Evolutionary conservation across 2,113 vertebrate genomes (phyloP).

Genomic region (Arothron firmamentum): DNA sequence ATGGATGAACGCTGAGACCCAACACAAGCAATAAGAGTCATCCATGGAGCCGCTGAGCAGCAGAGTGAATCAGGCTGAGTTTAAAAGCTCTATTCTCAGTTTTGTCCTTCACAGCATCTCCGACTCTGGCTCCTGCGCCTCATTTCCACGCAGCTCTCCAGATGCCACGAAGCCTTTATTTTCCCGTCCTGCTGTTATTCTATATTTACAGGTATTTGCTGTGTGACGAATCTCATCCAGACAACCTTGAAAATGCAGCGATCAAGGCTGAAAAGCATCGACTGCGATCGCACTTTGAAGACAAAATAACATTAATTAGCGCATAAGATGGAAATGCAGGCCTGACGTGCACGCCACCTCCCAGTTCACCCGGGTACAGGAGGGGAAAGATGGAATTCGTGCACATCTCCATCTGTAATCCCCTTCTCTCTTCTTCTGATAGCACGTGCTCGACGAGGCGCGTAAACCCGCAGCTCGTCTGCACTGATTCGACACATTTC

Average conservation of each 20-base stretch:
- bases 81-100: conserved; percentile 43
- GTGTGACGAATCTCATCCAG: conserved; percentile 60
- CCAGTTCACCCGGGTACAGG: conserved; percentile 46
- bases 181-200: conserved; percentile 63
- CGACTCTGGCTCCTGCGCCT: conserved; percentile 58
- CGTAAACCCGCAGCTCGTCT: conserved; percentile 60
- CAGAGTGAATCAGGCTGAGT: conserved; percentile 42
- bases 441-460: conserved; percentile 41
- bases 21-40: conserved; percentile 8
- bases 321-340: conserved; percentile 53
- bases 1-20: background rate
- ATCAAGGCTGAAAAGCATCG: conserved; percentile 65
- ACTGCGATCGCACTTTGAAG: conserved; percentile 68
- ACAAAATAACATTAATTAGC: conserved; percentile 70
- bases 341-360: conserved; percentile 43
- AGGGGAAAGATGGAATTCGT: conserved; percentile 38
- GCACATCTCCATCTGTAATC: conserved; percentile 57
- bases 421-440: conserved; percentile 51
- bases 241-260: conserved; percentile 65
- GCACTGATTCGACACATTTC: conserved; percentile 53
- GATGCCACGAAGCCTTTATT: conserved; percentile 49
- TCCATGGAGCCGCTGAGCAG: conserved; percentile 23
- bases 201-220: conserved; percentile 67
- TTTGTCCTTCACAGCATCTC: conserved; percentile 66
- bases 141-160: conserved; percentile 48